Conservation (phyloP, 2,113 vertebrate genomes). For the Micromys minutus region DNA sequence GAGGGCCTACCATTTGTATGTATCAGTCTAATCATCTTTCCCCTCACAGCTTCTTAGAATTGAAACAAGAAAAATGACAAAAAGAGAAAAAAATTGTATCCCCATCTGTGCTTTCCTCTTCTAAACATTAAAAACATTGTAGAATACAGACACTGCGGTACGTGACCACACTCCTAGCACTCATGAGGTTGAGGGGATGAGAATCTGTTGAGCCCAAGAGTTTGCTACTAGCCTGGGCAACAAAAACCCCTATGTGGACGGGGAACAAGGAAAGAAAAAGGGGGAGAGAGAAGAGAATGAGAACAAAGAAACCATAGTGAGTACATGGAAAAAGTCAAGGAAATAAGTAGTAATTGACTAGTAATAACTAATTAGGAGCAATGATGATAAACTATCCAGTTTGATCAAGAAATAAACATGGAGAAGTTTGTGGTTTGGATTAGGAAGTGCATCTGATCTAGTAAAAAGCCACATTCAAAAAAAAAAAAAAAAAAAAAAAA, state of each 20-base stretch:
- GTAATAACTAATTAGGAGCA: slow-evolving; percentile 48
- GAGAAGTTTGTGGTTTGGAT: slow-evolving; percentile 14
- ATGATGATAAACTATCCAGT: slow-evolving; percentile 25
- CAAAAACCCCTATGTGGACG: background rate
- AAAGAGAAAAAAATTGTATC: background rate
- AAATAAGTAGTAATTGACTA: slow-evolving; percentile 37
- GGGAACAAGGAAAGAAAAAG: background rate
- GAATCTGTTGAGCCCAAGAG: background rate
- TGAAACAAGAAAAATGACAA: slow-evolving; percentile 2
- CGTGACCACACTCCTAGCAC: background rate
- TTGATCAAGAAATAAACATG: slow-evolving; percentile 5
- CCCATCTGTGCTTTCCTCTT: slow-evolving; percentile 22
- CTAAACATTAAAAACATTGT: background rate
- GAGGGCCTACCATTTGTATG: background rate
- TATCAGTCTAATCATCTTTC: background rate
- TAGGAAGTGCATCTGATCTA: slow-evolving; percentile 26
- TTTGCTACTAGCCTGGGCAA: background rate
- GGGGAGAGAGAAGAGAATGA: background rate
- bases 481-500: background rate
- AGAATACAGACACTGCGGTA: background rate
- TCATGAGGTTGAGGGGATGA: background rate
- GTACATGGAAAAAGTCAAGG: background rate
- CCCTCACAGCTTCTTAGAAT: background rate
- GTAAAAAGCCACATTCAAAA: background rate
- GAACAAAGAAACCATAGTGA: slow-evolving; percentile 28